phyloP scores from a whole-genome alignment of 2,888 invertebrate species.

The Drosophila meridionalis region DNA sequence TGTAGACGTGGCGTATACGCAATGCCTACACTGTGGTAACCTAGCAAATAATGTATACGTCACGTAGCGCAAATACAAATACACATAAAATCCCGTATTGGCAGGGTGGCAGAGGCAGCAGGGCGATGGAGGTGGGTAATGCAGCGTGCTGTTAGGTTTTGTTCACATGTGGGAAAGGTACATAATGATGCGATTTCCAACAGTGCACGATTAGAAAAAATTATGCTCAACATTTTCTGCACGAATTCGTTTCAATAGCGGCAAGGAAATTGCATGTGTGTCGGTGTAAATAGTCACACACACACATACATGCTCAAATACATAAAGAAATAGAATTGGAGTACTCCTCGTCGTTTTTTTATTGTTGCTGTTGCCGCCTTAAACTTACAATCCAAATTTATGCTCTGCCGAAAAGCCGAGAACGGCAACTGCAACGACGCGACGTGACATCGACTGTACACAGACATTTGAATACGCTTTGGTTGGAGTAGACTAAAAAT shows the following conservation, averaged over 20 bases:
- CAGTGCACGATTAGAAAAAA: constrained; percentile 73
- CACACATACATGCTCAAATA: constrained; percentile 14
- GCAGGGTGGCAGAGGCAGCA: neutral
- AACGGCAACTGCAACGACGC: constrained; percentile 24
- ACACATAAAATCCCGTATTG: constrained; percentile 22
- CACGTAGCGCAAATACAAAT: constrained; percentile 77
- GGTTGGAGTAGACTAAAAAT: too few relatives aligned
- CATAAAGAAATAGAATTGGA: constrained; percentile 56
- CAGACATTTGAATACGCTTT: constrained; percentile 33
- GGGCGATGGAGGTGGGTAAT: neutral
- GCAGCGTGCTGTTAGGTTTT: constrained; percentile 29
- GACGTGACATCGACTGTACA: constrained; percentile 1
- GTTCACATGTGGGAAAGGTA: constrained; percentile 31
- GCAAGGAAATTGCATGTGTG: constrained; percentile 52
- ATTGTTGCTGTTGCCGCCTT: constrained; percentile 33
- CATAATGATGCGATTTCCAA: constrained; percentile 60
- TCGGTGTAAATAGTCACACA: constrained; percentile 22
- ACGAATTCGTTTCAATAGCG: constrained; percentile 69
- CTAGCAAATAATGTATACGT: constrained; percentile 76
- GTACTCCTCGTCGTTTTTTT: constrained; percentile 42
- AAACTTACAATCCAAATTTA: constrained; percentile 68
- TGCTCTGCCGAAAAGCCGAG: constrained; percentile 68
- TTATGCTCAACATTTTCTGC: constrained; percentile 78
- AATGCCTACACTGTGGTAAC: constrained; percentile 36
- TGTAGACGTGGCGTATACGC: constrained; percentile 55